Conservation (phyloP, 2,888 invertebrate genomes). For the Philopedon plagiatum region DNA sequence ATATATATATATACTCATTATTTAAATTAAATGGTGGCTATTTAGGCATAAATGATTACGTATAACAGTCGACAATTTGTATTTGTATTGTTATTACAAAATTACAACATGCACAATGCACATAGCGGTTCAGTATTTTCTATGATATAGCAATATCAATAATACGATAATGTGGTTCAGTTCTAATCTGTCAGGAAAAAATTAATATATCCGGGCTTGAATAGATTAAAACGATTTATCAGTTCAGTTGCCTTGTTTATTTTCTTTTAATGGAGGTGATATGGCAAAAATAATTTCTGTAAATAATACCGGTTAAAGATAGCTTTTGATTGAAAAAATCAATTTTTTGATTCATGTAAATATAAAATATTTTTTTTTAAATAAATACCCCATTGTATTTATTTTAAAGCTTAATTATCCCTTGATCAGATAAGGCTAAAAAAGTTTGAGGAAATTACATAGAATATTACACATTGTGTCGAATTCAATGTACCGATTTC, state of each 20-base stretch:
- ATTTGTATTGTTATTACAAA: constrained; percentile 27
- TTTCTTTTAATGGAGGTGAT: constrained; percentile 16
- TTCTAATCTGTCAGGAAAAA: constrained; percentile 46
- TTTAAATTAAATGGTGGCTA: constrained; percentile 25
- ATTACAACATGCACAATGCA: constrained; percentile 24
- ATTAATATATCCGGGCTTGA: constrained; percentile 46
- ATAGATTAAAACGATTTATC: constrained; percentile 47
- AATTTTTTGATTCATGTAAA: no score
- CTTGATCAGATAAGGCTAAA: no score
- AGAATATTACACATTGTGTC: no score
- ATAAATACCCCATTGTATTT: no score
- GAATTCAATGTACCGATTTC: no score
- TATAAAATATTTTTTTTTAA: no score
- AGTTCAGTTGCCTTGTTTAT: constrained; percentile 21
- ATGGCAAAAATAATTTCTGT: no score
- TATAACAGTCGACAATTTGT: constrained; percentile 14
- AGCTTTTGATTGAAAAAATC: no score
- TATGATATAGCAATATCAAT: constrained; percentile 33
- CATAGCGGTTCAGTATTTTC: constrained; percentile 24
- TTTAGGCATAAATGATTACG: constrained; percentile 23
- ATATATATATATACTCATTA: constrained; percentile 2
- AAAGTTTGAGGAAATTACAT: no score
- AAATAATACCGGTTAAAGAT: no score
- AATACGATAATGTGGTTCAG: constrained; percentile 17
- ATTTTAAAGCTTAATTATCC: no score